Evolutionary conservation across 1,140 invertebrate genomes (phyloP), one percentile per base, ranked within the genome.

Genomic region (Arctopsyche grandis): DNA sequence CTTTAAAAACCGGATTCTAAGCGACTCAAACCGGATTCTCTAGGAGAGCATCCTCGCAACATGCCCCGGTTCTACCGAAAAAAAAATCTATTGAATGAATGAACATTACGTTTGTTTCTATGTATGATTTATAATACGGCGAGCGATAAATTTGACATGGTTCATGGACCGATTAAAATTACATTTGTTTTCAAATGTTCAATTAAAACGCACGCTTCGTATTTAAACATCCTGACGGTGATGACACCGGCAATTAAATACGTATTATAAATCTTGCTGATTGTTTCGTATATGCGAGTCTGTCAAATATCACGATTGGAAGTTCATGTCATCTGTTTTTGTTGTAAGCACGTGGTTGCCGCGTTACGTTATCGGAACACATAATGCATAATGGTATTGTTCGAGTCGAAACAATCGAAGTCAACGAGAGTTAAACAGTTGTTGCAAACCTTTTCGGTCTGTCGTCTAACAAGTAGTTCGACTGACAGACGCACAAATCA

Each of bases 171-270:
- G 24, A 66, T 66, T 66, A 66, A 66, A 24, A 24, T 29, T 26
- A 26, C 63, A 66, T 26, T 66, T 66, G 24, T 66, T 66, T 66
- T 66, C 21, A 66, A 66, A 26, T 12, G 10, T 60, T 60, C 56
- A 60, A 60, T 60, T 60, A 60, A 21, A 60, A 19, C 9, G 56
- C 29, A 38, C 29, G 29, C 29, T 38, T 38, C 29, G 7, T 38
- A 38, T 38, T 38, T 38, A 38, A 38, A 38, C 29, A 38, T 38
- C 29, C 29, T 38, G 29, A 38, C 29, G 29, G 29, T 38, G 29
- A 38, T 38, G 29, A 38, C 29, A 38, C 29, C 56, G 56, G 56
- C 56, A 60, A 60, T 60, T 60, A 60, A 60, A 60, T 60, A 19
- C 21, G 21, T 60, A 60, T 60, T 60, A n/a, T n/a, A 38, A 38